Base-by-base conservation (phyloP, 2,888 invertebrate genomes). In the Cabera pusaria region DNA sequence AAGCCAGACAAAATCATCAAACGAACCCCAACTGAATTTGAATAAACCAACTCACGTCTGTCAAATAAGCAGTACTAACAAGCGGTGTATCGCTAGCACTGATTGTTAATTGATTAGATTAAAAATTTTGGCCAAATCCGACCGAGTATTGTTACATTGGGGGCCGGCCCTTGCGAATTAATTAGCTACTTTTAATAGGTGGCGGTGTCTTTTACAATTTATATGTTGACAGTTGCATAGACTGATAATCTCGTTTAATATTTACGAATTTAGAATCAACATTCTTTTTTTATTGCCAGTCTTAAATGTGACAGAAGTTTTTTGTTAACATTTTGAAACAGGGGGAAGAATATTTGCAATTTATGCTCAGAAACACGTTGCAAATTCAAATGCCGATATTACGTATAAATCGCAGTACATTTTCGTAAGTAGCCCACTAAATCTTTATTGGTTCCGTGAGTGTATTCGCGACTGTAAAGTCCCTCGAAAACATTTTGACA, bases 21-120 rank as follows among this genome's bases (percentile, higher is more conserved):
- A 75, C 72, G 74, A 74, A 78, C 81, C 84, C 82, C 66, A 51
- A 18, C 17, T 6, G 52, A 55, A 80, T 86, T 85, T 84, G 74
- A 85, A 86, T 86, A 82, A 65, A 60, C 63, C 87, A 60, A 79
- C 83, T 85, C 88, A 88, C 88, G 88, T 87, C 73, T 80, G 42
- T 63, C 77, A 85, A 87, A 88, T 88, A 88, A 86, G 76, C 82
- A 83, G 78, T 68, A 73, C 78, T 86, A 87, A 88, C 87, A 83
- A 87, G 86, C 82, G 79, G 79, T 81, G 79, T 87, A 85, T 87
- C 85, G 84, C 73, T 87, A 82, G 83, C 86, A 79, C 84, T 90
- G 90, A 90, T 90, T 90, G 89, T 80, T 89, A 89, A 89, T 89
- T 89, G 89, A 89, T 89, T 87, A 76, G 82, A 88, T 90, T 90